Conservation (phyloP, 2,888 invertebrate species). For the Marronus borbonicus region DNA sequence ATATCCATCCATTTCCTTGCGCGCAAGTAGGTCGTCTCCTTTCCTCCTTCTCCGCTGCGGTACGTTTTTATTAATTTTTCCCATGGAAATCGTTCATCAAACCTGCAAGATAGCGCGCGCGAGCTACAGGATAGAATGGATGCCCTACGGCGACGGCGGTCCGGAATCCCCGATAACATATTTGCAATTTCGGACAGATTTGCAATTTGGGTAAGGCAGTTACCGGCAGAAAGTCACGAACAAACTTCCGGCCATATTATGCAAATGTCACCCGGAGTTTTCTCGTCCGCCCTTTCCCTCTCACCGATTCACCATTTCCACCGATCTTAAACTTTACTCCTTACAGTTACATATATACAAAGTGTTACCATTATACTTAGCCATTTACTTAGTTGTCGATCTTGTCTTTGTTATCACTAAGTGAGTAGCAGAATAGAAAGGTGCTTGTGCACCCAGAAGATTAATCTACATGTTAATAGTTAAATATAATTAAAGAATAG, state of each 20-base stretch:
- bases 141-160: not conserved
- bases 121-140: not conserved
- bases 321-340: too few relatives aligned
- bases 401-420: too few relatives aligned
- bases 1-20: not conserved
- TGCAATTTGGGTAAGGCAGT: constrained; percentile 32
- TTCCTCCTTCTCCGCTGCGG: not conserved
- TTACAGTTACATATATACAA: too few relatives aligned
- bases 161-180: constrained; percentile 17
- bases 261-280: constrained; percentile 31
- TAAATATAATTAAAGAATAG: too few relatives aligned
- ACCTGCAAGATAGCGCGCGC: not conserved
- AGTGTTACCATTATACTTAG: too few relatives aligned
- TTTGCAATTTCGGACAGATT: constrained; percentile 41
- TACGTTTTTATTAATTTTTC: constrained; percentile 15
- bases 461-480: too few relatives aligned
- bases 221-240: constrained; percentile 24
- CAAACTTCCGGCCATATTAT: constrained; percentile 43
- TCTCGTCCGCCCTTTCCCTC: not conserved
- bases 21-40: not conserved
- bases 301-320: too few relatives aligned
- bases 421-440: too few relatives aligned
- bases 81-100: constrained; percentile 18
- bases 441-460: too few relatives aligned
- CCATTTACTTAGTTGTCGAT: too few relatives aligned